Evolutionary conservation across 2,113 vertebrate genomes (phyloP).

Genomic region (Trematocara marginatum): DNA sequence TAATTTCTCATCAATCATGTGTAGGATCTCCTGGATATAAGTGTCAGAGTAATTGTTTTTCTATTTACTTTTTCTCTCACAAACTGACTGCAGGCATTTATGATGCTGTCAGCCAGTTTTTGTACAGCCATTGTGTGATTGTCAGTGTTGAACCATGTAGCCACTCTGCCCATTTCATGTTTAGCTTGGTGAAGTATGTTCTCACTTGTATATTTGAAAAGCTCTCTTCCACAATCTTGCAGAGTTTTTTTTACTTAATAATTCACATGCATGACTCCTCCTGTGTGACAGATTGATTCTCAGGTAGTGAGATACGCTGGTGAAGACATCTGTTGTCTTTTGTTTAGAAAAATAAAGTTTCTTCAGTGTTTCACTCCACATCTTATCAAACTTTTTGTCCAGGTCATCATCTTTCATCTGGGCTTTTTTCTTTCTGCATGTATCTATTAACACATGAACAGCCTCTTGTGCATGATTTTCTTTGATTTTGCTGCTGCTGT

Average conservation of each 20-base stretch:
- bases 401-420: too few relatives aligned
- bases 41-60: slow-evolving; percentile 44
- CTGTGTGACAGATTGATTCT: not conserved
- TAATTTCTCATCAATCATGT: slow-evolving; percentile 17
- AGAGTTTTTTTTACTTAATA: not conserved
- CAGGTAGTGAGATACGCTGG: not conserved
- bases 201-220: slow-evolving; percentile 15
- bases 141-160: too few relatives aligned
- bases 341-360: not conserved
- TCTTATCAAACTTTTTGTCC: slow-evolving; percentile 22
- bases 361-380: slow-evolving; percentile 12
- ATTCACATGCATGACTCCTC: not conserved
- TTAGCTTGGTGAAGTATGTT: too few relatives aligned
- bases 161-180: too few relatives aligned
- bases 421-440: too few relatives aligned
- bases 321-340: not conserved
- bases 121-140: too few relatives aligned
- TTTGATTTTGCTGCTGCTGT: not conserved
- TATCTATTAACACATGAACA: not conserved
- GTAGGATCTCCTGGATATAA: slow-evolving; percentile 32
- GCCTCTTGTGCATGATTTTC: not conserved
- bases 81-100: not conserved
- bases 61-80: not conserved
- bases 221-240: rapidly evolving
- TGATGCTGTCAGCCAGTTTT: too few relatives aligned